Conservation (phyloP, 2,888 invertebrate species). For the Caenorhabditis doughertyi region DNA sequence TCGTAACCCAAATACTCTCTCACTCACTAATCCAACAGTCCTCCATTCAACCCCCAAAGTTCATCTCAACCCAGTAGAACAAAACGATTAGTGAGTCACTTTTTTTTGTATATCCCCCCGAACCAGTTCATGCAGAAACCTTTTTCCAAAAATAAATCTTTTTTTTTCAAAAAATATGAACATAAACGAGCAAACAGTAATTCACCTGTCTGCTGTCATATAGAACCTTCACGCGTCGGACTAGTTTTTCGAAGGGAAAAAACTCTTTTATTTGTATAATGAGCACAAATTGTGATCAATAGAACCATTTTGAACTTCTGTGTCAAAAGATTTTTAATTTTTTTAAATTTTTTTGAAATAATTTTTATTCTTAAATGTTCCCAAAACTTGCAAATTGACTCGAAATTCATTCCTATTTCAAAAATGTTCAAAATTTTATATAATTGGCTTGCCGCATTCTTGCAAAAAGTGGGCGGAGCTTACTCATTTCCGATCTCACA, state of each 20-base stretch:
- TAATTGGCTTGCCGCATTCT: neutral
- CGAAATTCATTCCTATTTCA: too few relatives aligned
- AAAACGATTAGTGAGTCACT: conserved; percentile 18
- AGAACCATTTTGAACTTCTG: too few relatives aligned
- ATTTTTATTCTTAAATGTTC: too few relatives aligned
- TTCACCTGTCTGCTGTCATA: too few relatives aligned
- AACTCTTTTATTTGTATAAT: too few relatives aligned
- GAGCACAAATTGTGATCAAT: too few relatives aligned
- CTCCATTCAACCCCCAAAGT: neutral
- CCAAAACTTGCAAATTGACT: too few relatives aligned
- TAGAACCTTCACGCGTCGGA: too few relatives aligned
- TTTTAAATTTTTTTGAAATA: too few relatives aligned
- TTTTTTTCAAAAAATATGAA: neutral
- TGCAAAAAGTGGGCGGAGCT: neutral
- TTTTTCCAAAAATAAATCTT: neutral
- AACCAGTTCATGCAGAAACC: neutral
- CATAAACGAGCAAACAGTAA: neutral
- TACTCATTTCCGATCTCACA: neutral
- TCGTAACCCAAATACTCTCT: too few relatives aligned
- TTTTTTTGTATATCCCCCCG: neutral
- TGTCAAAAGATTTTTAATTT: too few relatives aligned
- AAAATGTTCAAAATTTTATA: neutral
- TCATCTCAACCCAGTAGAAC: neutral
- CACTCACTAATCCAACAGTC: neutral
- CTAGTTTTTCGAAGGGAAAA: too few relatives aligned